A percentile compares a stretch with the other conserved stretches of the same genome.
These are phyloP conservation scores for Halichondria panicea DNA, from an alignment of 37 sponge, comb jelly and placozoan genomes.

Conservation along the genomic window DNA sequence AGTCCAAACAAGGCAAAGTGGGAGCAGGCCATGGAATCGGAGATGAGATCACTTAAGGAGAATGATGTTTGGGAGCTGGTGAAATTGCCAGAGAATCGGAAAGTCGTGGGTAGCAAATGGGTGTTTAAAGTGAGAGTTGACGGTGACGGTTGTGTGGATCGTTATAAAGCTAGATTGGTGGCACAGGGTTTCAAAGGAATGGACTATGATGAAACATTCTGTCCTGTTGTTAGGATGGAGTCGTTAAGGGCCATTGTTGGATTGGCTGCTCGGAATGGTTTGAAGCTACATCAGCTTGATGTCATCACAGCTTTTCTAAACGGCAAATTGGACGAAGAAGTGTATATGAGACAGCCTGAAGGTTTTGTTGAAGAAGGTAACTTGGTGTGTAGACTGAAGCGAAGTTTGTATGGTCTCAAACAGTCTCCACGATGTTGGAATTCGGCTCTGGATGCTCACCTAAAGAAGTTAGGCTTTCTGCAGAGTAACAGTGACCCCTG, in stretches of 20 bases:
- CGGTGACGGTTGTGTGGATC: conserved; percentile 49
- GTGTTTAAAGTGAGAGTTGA: conserved; percentile 48
- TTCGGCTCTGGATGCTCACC: conserved; percentile 42
- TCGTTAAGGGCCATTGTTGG: conserved; percentile 49
- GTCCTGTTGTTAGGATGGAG: conserved; percentile 54
- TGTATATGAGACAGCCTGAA: conserved; percentile 66
- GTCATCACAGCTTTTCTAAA: conserved; percentile 54
- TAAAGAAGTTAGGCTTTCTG: conserved; percentile 49
- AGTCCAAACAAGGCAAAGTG: conserved; percentile 21
- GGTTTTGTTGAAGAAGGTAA: conserved; percentile 43
- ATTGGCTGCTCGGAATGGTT: conserved; percentile 27
- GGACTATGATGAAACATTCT: conserved; percentile 68
- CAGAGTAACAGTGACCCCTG: conserved; percentile 50
- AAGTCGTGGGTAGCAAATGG: conserved; percentile 63
- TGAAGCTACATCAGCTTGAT: conserved; percentile 61
- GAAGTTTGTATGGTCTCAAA: conserved; percentile 66
- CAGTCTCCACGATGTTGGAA: conserved; percentile 69
- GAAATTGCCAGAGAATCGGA: conserved; percentile 29
- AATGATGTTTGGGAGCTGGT: conserved; percentile 68
- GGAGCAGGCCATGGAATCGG: conserved; percentile 62
- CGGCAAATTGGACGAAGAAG: conserved; percentile 45
- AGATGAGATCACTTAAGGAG: conserved; percentile 56
- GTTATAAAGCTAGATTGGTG: conserved; percentile 51
- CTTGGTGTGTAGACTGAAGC: conserved; percentile 42
- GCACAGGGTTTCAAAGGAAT: conserved; percentile 50